Evolutionary conservation across 2,113 vertebrate genomes (phyloP).

Genomic region (Illadopsis cleaveri): DNA sequence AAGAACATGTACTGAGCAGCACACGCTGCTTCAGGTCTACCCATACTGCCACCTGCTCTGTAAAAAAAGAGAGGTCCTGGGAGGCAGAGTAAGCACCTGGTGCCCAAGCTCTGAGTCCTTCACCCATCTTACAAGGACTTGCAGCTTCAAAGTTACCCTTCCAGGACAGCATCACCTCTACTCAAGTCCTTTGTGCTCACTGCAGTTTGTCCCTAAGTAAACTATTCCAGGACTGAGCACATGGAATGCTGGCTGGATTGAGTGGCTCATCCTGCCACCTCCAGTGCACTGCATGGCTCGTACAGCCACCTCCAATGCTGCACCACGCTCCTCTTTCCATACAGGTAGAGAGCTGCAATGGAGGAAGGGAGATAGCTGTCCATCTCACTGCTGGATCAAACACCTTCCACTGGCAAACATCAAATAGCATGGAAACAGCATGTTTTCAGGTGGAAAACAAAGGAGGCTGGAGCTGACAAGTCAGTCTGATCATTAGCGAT

Average conservation of each 20-base stretch:
- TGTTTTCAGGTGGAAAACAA: constrained; percentile 1
- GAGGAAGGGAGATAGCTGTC: neutral
- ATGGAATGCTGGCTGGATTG: neutral
- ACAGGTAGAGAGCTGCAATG: neutral
- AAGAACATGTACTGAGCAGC: too few relatives aligned
- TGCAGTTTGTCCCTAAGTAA: too few relatives aligned
- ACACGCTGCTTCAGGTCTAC: too few relatives aligned
- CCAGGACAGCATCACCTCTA: too few relatives aligned
- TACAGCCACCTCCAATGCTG: neutral
- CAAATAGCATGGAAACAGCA: neutral
- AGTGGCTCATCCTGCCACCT: neutral
- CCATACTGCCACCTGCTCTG: too few relatives aligned
- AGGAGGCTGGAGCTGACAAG: neutral
- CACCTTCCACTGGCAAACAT: neutral
- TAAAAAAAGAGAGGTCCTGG: too few relatives aligned
- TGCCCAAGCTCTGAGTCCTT: too few relatives aligned
- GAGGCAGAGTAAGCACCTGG: too few relatives aligned
- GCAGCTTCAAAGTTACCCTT: too few relatives aligned
- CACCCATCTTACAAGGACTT: too few relatives aligned
- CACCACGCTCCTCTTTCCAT: fast-evolving
- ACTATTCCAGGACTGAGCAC: too few relatives aligned
- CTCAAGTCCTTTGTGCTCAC: too few relatives aligned
- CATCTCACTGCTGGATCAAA: neutral
- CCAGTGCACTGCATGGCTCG: neutral
- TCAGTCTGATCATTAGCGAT: neutral